Conservation (phyloP, 2,797 vertebrate genomes). For the Chaetophractus vellerosus region DNA sequence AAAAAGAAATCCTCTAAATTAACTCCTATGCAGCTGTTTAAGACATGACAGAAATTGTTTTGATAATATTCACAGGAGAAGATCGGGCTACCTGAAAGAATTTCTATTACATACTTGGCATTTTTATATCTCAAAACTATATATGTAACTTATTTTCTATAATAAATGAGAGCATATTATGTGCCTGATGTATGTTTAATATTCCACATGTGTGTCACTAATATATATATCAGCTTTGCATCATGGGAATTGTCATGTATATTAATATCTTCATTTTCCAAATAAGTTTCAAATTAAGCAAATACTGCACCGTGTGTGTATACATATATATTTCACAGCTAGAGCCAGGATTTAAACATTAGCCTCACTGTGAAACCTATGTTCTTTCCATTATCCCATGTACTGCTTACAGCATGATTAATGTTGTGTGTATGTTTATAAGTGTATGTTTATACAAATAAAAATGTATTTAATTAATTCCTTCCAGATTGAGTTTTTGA, state of each 20-base stretch:
- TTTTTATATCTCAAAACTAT: neutral
- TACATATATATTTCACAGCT: neutral
- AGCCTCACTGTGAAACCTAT: neutral
- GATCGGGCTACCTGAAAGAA: neutral
- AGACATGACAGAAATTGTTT: neutral
- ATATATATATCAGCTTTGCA: neutral
- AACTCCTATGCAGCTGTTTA: neutral
- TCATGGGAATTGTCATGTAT: neutral
- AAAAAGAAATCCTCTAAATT: constrained; percentile 4
- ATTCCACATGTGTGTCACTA: neutral
- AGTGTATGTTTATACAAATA: neutral
- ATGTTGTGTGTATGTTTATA: neutral
- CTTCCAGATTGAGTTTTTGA: neutral
- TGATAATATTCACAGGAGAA: neutral
- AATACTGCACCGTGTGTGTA: neutral
- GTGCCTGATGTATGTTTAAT: neutral
- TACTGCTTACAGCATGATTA: neutral
- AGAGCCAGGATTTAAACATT: neutral
- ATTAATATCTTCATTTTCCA: neutral
- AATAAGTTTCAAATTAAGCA: neutral
- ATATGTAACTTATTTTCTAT: neutral
- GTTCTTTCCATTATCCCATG: neutral
- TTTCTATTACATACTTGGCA: neutral
- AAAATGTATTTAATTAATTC: neutral
- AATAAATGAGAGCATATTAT: neutral